Evolutionary conservation across 2,113 vertebrate species (phyloP).

Genomic region (Prochilodus magdalenae): DNA sequence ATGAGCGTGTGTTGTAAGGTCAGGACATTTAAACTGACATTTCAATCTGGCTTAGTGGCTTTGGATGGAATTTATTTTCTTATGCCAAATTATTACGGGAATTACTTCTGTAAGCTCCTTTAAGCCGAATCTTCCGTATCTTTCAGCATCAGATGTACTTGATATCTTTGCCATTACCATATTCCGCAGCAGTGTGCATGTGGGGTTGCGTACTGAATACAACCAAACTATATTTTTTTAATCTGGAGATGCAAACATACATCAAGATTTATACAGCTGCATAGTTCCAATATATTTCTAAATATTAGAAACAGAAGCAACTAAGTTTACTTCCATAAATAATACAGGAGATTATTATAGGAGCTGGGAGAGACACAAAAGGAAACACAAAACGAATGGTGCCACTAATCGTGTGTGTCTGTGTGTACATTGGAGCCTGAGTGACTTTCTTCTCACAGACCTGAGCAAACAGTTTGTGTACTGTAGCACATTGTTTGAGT

Average conservation of each 20-base stretch:
- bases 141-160: neutral
- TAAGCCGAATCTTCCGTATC: neutral
- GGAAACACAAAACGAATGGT: neutral
- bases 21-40: neutral
- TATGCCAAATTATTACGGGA: neutral
- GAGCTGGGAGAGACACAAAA: constrained; percentile 9
- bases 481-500: constrained; percentile 42
- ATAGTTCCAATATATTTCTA: neutral
- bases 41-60: neutral
- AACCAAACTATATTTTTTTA: neutral
- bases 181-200: neutral
- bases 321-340: constrained; percentile 22
- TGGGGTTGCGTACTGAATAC: neutral
- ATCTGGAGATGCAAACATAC: neutral
- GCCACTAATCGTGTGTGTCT: constrained; percentile 15
- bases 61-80: constrained; percentile 4
- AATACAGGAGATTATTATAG: constrained; percentile 47
- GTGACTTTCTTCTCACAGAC: constrained; percentile 36
- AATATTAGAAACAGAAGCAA: neutral
- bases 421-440: neutral
- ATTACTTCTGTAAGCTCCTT: constrained; percentile 9
- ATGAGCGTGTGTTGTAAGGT: neutral
- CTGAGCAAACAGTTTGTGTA: constrained; percentile 42
- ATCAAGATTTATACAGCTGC: neutral
- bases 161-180: neutral